Base-by-base conservation (phyloP, 2,113 vertebrate species). In the Cacatua alba region DNA sequence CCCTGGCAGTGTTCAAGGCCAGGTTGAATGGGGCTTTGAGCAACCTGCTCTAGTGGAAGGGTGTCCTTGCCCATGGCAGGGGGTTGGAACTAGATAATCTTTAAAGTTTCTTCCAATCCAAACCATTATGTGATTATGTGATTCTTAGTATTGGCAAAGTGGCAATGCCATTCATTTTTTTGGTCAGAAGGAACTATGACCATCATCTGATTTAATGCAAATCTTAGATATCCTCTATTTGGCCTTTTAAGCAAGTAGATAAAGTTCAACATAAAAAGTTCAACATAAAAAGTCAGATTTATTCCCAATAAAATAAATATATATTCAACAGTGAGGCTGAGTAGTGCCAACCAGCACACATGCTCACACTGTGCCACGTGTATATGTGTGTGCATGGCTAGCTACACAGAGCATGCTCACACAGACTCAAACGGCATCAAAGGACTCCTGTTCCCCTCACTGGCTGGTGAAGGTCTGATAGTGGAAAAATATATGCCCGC, bases 281-380 rank as follows among this genome's bases (percentile, higher is more conserved):
- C 5, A 29, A 11, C 2, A 4, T 16, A 35, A 68, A 80, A 76
- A 2, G 29, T 65, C 15, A 4, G n/a, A 10, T 67, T 76, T 46
- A 16, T 51, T 74, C 29, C 41, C 20, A 10, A 5, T 44, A 44
- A 59, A 59, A 59, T 59, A 59, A 35, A 59, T 23, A 59, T 0
- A 23, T 24, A 59, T 24, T 16, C 13, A 3, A 26, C 55, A 43
- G 39, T 0, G 13, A 8, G 55, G 31, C 13, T 28, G 18, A 28
- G 13, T 0, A 1, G 3, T 65, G 49, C 51, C 55, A 23, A 35
- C 28, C 23, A 46, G 18, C 8, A 17, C 15, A 9, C 1, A 1
- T 2, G 7, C 10, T 8, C 39, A 6, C 8, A 1, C 33, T 5
- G 1, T 10, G 41, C 29, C 15, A 10, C 3, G 1, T 2, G 3